These are phyloP conservation scores for Sitodiplosis mosellana DNA, from an alignment of 1,140 invertebrate species.

Conservation along the genomic window DNA sequence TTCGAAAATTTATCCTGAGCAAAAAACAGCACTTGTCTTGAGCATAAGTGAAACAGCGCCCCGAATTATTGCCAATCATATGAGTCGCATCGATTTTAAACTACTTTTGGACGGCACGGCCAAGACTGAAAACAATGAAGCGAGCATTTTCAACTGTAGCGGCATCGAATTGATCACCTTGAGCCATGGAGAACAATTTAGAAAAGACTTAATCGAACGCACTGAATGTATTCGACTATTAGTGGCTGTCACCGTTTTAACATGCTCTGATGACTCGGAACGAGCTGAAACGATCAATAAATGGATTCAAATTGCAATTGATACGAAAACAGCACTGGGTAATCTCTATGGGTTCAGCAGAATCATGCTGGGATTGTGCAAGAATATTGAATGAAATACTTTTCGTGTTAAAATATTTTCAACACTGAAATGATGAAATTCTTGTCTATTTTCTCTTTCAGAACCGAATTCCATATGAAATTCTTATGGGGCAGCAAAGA, in stretches of 20 bases:
- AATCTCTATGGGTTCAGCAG: slow-evolving; percentile 82
- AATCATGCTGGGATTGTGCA: slow-evolving; percentile 74
- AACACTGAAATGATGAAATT: too few species aligned
- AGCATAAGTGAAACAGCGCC: slow-evolving; percentile 64
- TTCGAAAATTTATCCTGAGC: too few species aligned
- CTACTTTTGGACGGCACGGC: slow-evolving; percentile 39
- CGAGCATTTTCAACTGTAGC: slow-evolving; percentile 27
- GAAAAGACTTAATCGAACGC: slow-evolving; percentile 74
- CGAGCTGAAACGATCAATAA: slow-evolving; percentile 71
- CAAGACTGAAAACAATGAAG: slow-evolving; percentile 12
- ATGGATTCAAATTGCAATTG: slow-evolving; percentile 84
- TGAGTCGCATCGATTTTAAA: slow-evolving; percentile 66
- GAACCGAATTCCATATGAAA: slow-evolving; percentile 67
- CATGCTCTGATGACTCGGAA: slow-evolving; percentile 54
- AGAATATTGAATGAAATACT: too few species aligned
- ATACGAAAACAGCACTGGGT: slow-evolving; percentile 75
- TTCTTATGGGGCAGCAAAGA: slow-evolving; percentile 66
- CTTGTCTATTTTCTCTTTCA: too few species aligned
- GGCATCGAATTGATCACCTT: slow-evolving; percentile 68
- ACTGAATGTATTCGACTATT: slow-evolving; percentile 72
- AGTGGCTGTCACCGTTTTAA: slow-evolving; percentile 73
- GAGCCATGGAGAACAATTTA: slow-evolving; percentile 63
- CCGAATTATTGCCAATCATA: slow-evolving; percentile 62
- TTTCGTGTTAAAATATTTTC: too few species aligned
- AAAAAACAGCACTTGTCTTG: too few species aligned